Percentiles rank a stretch among this genome's conserved stretches.
These are phyloP conservation scores for Pterobdella sp. DNA, from an alignment of 2,888 invertebrate genomes.

Conservation along the genomic window DNA sequence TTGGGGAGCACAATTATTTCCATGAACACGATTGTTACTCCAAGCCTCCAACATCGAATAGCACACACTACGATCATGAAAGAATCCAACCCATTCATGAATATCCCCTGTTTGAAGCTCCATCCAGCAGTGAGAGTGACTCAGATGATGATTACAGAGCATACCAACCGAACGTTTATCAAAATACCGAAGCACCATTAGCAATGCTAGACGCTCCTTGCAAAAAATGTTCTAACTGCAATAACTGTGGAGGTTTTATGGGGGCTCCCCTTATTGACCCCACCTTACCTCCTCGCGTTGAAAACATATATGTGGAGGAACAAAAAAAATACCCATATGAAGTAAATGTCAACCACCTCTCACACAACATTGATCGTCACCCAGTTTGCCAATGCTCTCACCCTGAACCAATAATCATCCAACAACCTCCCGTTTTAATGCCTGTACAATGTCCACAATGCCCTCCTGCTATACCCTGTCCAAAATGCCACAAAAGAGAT, in stretches of 20 bases:
- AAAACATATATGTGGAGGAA: not conserved
- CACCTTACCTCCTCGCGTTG: not conserved
- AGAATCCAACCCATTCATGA: not conserved
- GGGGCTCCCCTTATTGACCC: not conserved
- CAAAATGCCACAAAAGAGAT: too few species aligned
- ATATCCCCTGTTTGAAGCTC: too few species aligned
- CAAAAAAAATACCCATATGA: slow-evolving; percentile 12
- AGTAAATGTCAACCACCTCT: slow-evolving; percentile 13
- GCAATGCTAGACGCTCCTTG: not conserved
- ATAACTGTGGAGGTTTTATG: not conserved
- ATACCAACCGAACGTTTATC: not conserved
- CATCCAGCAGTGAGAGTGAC: not conserved
- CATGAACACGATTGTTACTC: not conserved
- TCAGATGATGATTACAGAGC: not conserved
- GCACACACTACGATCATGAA: not conserved
- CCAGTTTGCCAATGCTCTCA: not conserved
- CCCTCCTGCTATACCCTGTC: not conserved
- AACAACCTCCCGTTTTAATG: not conserved
- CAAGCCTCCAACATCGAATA: not conserved
- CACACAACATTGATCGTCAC: slow-evolving; percentile 7
- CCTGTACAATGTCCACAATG: not conserved
- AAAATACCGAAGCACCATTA: not conserved
- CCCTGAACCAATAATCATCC: not conserved
- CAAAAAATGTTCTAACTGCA: not conserved
- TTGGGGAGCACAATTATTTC: not conserved